Percentiles rank a stretch among this genome's conserved stretches.
Conservation (phyloP, 2,113 vertebrate genomes). For the Ploceus nigricollis region DNA sequence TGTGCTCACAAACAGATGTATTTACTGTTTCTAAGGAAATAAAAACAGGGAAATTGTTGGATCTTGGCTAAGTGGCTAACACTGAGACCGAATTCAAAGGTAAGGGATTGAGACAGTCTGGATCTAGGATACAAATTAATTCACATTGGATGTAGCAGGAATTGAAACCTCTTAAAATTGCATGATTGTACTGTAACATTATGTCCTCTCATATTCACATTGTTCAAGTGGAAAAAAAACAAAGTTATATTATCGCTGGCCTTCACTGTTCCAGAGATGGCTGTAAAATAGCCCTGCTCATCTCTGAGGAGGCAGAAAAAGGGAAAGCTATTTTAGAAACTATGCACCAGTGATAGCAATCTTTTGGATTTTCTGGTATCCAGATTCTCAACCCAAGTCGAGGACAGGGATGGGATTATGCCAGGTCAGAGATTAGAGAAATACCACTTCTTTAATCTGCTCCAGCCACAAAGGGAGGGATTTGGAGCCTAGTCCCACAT, state of each 20-base stretch:
- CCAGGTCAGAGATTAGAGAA: background rate
- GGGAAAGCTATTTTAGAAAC: background rate
- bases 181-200: background rate
- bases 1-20: background rate
- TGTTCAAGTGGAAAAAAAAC: background rate
- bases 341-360: background rate
- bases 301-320: background rate
- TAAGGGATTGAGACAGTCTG: background rate
- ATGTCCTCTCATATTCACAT: background rate
- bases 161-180: background rate
- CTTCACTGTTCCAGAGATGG: background rate
- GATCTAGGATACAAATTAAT: background rate
- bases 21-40: background rate
- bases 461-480: background rate
- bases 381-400: background rate
- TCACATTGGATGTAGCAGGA: background rate
- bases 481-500: fast-evolving
- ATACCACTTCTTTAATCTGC: background rate
- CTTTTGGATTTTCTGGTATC: background rate
- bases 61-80: background rate
- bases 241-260: background rate
- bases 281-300: background rate
- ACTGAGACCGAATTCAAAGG: background rate
- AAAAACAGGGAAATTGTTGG: background rate
- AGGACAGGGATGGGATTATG: background rate